Evolutionary conservation across 2,797 vertebrate species (phyloP).

Genomic region (Falco peregrinus): DNA sequence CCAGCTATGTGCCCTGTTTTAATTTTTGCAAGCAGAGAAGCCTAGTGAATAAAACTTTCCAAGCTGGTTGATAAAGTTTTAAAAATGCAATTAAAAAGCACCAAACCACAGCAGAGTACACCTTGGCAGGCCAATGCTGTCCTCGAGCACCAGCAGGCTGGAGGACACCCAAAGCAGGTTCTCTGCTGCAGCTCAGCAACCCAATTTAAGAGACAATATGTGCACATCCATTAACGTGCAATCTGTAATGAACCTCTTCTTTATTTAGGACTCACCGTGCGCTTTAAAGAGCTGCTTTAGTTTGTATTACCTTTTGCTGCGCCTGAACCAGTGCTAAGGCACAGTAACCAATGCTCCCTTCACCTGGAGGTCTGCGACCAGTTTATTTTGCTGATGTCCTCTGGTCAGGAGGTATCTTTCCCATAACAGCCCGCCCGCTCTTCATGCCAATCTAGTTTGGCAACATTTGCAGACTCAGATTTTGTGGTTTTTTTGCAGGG

Average conservation of each 20-base stretch:
- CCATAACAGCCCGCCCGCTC: background rate
- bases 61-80: background rate
- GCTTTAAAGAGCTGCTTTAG: background rate
- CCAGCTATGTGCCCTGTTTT: background rate
- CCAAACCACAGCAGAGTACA: rapidly evolving
- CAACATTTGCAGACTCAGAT: background rate
- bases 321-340: background rate
- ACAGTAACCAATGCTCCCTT: too few relatives aligned
- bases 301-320: background rate
- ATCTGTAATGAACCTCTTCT: background rate
- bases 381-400: background rate
- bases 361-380: background rate
- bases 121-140: background rate
- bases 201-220: background rate
- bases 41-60: background rate
- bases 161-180: background rate
- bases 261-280: background rate
- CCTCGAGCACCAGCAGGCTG: background rate
- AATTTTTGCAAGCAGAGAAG: background rate
- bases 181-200: background rate
- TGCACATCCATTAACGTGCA: background rate
- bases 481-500: background rate
- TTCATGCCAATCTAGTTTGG: background rate
- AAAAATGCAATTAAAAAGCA: background rate
- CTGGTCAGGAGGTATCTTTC: background rate